Conservation (phyloP, 1,140 invertebrate species). For the Trichonephila inaurata region DNA sequence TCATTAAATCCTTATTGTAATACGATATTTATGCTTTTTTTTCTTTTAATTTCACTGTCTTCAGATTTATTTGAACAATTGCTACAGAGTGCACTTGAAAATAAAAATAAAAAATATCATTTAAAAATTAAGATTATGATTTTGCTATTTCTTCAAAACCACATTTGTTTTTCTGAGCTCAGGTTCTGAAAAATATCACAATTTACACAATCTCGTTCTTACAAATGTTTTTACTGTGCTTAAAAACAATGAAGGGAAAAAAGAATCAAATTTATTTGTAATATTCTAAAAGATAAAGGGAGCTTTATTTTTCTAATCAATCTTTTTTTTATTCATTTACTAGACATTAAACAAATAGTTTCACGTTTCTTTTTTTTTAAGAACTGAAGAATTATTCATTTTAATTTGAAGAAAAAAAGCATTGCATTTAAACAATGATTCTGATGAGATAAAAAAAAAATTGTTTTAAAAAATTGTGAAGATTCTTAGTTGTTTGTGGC, state of each 20-base stretch:
- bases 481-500: too few relatives aligned
- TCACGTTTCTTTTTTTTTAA: too few relatives aligned
- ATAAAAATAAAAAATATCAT: neutral
- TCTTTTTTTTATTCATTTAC: too few relatives aligned
- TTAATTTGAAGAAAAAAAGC: too few relatives aligned
- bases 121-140: neutral
- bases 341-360: too few relatives aligned
- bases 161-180: neutral
- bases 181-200: neutral
- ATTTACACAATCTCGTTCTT: neutral
- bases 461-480: too few relatives aligned
- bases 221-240: neutral
- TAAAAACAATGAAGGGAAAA: neutral
- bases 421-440: too few relatives aligned
- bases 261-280: neutral
- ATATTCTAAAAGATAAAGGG: neutral
- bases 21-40: slow-evolving; percentile 10
- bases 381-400: too few relatives aligned
- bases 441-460: too few relatives aligned
- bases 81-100: neutral
- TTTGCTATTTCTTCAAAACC: neutral
- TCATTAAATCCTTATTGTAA: slow-evolving; percentile 52
- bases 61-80: neutral
- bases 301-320: too few relatives aligned
- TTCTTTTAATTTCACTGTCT: neutral